A percentile compares a stretch with the other conserved stretches of the same genome.
phyloP scores from a whole-genome alignment of 2,113 vertebrate species.

The Merops nubicus region DNA sequence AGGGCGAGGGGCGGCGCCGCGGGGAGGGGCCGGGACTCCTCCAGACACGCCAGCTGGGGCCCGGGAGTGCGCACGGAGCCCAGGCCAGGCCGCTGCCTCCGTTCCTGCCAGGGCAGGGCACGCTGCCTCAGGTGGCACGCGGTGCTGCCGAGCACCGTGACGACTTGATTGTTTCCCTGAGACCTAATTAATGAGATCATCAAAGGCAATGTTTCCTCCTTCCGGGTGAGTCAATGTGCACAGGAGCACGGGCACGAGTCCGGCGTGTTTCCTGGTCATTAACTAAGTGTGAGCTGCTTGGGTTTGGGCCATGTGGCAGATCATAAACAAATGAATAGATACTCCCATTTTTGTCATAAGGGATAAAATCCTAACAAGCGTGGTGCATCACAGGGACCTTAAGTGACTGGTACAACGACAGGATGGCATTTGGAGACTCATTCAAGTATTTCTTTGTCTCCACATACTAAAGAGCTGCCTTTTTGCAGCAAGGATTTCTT shows the following conservation, averaged over 20 bases:
- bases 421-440: background rate
- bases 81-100: background rate
- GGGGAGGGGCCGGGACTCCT: background rate
- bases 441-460: background rate
- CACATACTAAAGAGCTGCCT: background rate
- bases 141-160: background rate
- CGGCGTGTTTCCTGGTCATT: background rate
- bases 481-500: background rate
- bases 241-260: background rate
- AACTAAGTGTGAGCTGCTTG: background rate
- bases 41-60: rapidly evolving
- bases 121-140: rapidly evolving
- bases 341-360: background rate
- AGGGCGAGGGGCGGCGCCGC: too few relatives aligned
- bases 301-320: background rate
- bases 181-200: background rate
- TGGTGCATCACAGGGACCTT: background rate
- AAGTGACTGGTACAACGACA: background rate
- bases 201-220: background rate
- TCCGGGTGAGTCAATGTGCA: background rate
- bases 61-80: rapidly evolving
- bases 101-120: background rate
- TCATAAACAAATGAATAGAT: background rate
- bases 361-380: background rate
- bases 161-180: background rate